Evolutionary conservation across 1,140 invertebrate genomes (phyloP), one percentile per base, ranked within the genome.

Genomic region (Pseudomyrmex flavicornis): DNA sequence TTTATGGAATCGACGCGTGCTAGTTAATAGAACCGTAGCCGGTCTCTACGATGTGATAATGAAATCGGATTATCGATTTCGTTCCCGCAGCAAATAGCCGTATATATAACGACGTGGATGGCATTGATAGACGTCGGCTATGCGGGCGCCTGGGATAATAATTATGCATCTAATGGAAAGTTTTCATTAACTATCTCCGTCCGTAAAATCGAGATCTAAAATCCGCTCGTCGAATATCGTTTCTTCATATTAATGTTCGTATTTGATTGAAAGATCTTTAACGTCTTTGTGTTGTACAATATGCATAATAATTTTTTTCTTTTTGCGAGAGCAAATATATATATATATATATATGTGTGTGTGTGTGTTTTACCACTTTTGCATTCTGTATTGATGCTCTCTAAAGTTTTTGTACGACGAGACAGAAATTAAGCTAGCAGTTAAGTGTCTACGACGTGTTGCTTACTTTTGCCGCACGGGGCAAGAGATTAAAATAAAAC

Each of bases 31-130:
- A 72, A 72, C 56, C 66, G 54, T 79, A 70, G 76, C 44, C 48
- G 35, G 54, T 80, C 54, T 61, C 66, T 72, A 80, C 44, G 76
- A 80, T 72, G 76, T 80, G 66, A 80, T 80, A 80, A 80, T 80
- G 76, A 80, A 80, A 80, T 80, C 76, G 76, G 66, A 80, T 80
- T 80, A 80, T 80, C 76, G 66, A 80, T 80, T 80, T 80, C 20
- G 54, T 72, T 80, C 56, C 76, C 54, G 54, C 20, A 48, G 66
- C 54, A 72, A 80, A 72, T 54, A 80, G 66, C 59, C 61, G 54
- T 83, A 77, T 66, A 46, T 83, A 77, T 66, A 77, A 17, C 48
- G 48, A 52, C 1, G 44, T 44, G 35, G 58, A 44, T 61, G 58
- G 65, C 66, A 72, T 72, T 66, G 58, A 48, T 63, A 72, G 74